These are phyloP conservation scores for Isoperla grammatica DNA, from an alignment of 2,888 invertebrate genomes.

Conservation along the genomic window DNA sequence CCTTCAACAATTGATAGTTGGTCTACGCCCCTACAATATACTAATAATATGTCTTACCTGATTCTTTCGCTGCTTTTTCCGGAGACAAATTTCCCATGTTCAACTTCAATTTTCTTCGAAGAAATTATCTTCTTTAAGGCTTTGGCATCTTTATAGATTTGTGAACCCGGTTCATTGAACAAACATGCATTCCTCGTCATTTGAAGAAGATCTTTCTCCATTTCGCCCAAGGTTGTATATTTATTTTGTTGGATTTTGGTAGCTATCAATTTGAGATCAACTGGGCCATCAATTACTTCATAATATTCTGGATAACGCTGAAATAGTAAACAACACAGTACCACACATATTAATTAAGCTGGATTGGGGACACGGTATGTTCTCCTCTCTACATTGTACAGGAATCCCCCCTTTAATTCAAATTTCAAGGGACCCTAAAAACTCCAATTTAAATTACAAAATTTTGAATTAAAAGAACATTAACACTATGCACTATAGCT, in stretches of 20 bases:
- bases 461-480: too few species aligned
- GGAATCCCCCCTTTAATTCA: too few species aligned
- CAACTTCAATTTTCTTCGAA: constrained; percentile 64
- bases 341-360: background rate
- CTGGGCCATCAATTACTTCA: constrained; percentile 87
- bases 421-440: too few species aligned
- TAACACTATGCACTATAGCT: too few species aligned
- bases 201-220: constrained; percentile 83
- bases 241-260: constrained; percentile 81
- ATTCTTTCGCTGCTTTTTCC: constrained; percentile 63
- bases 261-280: constrained; percentile 91
- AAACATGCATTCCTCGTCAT: constrained; percentile 94
- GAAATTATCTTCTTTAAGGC: constrained; percentile 75
- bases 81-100: constrained; percentile 56
- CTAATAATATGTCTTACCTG: constrained; percentile 41
- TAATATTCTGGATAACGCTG: constrained; percentile 92
- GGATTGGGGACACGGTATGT: background rate
- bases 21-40: too few species aligned
- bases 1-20: too few species aligned
- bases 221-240: constrained; percentile 69
- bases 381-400: background rate
- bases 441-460: too few species aligned
- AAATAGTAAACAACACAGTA: constrained; percentile 23
- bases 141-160: constrained; percentile 94
- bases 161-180: constrained; percentile 95